Percentiles rank a stretch among this genome's conserved stretches.
Evolutionary conservation across 2,113 vertebrate genomes (phyloP).

Genomic region (Brachyhypopomus occidentalis): DNA sequence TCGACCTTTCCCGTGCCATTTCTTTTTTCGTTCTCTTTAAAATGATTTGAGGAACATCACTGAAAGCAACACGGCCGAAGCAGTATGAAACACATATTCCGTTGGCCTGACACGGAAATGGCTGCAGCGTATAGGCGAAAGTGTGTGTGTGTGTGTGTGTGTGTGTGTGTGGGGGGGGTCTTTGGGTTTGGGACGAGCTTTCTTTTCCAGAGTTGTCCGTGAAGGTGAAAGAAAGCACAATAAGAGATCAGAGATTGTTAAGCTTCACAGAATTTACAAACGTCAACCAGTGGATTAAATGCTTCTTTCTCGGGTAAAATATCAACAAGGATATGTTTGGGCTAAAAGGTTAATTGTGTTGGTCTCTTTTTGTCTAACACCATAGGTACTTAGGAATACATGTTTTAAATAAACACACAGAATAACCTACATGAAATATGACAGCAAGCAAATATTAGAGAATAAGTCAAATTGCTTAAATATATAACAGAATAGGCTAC

Average conservation of each 20-base stretch:
- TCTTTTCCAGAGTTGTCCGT: not conserved
- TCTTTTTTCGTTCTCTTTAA: not conserved
- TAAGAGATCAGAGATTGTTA: slow-evolving; percentile 12
- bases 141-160: too few relatives aligned
- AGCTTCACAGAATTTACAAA: slow-evolving; percentile 24
- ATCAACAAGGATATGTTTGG: not conserved
- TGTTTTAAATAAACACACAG: slow-evolving; percentile 31
- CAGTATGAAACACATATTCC: not conserved
- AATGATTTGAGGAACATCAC: not conserved
- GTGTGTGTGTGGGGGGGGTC: not conserved
- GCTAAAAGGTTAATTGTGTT: slow-evolving; percentile 8
- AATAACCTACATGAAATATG: not conserved
- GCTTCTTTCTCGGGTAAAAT: slow-evolving; percentile 2
- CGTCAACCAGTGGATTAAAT: not conserved
- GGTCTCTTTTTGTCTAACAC: slow-evolving; percentile 17
- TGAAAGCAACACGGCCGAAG: not conserved
- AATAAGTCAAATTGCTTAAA: not conserved
- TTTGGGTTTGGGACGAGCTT: not conserved
- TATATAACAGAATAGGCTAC: too few relatives aligned
- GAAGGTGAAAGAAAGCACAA: slow-evolving; percentile 1
- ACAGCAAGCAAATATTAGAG: slow-evolving; percentile 4
- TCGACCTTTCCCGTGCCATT: too few relatives aligned
- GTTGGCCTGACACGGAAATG: not conserved
- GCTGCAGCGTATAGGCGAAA: too few relatives aligned
- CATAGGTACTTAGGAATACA: slow-evolving; percentile 4